Conservation (phyloP, 35 echinoderm and acorn worm species). For the Lytechinus variegatus region DNA sequence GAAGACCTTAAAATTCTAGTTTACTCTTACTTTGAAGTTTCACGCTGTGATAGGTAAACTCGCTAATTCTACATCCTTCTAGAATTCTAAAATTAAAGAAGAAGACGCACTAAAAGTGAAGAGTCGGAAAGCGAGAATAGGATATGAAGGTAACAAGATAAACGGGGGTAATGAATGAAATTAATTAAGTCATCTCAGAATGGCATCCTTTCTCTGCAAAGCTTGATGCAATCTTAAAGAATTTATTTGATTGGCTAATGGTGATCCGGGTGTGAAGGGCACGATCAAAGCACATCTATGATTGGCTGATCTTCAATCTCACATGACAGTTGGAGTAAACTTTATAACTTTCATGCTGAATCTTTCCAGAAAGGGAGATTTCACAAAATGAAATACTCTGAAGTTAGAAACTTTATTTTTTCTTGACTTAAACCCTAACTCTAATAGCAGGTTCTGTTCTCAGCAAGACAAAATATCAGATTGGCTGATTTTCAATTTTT, state of each 20-base stretch:
- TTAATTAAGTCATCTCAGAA: conserved; percentile 35
- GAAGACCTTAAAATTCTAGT: neutral
- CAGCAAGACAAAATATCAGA: too few species aligned
- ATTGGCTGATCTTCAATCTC: neutral
- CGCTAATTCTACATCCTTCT: conserved; percentile 17
- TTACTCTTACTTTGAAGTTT: neutral
- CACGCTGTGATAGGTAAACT: conserved; percentile 17
- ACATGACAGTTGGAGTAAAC: neutral
- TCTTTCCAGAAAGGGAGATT: too few species aligned
- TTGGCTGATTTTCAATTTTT: too few species aligned
- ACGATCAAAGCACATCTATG: neutral
- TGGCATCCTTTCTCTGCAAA: neutral
- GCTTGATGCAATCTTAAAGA: neutral
- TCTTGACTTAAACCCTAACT: too few species aligned
- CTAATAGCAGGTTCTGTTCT: too few species aligned
- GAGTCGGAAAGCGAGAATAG: neutral
- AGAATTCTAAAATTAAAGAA: neutral
- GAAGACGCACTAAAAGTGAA: neutral
- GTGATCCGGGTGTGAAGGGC: neutral
- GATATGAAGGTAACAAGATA: conserved; percentile 23
- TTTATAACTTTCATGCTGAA: neutral
- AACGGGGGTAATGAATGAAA: conserved; percentile 32
- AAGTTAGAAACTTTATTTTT: too few species aligned
- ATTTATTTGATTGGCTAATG: conserved; percentile 33
- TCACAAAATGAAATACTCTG: too few species aligned